These are phyloP conservation scores for Galerucella calmariensis DNA, from an alignment of 2,888 invertebrate genomes.

Conservation along the genomic window DNA sequence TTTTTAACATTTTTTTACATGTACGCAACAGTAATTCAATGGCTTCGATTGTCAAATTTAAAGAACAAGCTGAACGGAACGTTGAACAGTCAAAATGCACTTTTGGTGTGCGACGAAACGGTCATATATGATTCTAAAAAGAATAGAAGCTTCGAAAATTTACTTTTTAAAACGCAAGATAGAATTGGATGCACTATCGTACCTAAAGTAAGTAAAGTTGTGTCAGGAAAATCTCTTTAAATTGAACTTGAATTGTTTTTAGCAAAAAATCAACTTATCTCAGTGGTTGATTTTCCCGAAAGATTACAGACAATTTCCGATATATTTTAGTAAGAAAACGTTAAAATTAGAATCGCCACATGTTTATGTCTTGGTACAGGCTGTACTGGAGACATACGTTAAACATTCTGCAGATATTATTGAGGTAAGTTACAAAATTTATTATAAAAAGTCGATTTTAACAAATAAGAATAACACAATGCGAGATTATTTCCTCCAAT, in stretches of 20 bases:
- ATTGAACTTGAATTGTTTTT: slow-evolving; percentile 40
- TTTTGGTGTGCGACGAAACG: slow-evolving; percentile 58
- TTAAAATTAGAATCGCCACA: slow-evolving; percentile 51
- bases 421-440: slow-evolving; percentile 50
- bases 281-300: slow-evolving; percentile 68
- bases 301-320: slow-evolving; percentile 62
- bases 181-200: slow-evolving; percentile 69
- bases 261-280: slow-evolving; percentile 65
- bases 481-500: no score
- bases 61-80: slow-evolving; percentile 73
- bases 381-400: slow-evolving; percentile 56
- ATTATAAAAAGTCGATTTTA: slow-evolving; percentile 3
- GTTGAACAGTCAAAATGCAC: slow-evolving; percentile 60
- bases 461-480: no score
- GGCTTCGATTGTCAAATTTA: slow-evolving; percentile 80
- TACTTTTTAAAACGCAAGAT: slow-evolving; percentile 69
- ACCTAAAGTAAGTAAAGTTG: slow-evolving; percentile 66
- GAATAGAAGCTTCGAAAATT: slow-evolving; percentile 67
- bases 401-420: slow-evolving; percentile 59
- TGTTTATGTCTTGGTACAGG: slow-evolving; percentile 56
- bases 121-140: slow-evolving; percentile 55
- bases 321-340: slow-evolving; percentile 53
- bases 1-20: slow-evolving; percentile 85
- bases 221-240: slow-evolving; percentile 1
- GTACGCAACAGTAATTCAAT: slow-evolving; percentile 84